phyloP scores from a whole-genome alignment of 2,113 vertebrate species.

The Austrofundulus limnaeus region DNA sequence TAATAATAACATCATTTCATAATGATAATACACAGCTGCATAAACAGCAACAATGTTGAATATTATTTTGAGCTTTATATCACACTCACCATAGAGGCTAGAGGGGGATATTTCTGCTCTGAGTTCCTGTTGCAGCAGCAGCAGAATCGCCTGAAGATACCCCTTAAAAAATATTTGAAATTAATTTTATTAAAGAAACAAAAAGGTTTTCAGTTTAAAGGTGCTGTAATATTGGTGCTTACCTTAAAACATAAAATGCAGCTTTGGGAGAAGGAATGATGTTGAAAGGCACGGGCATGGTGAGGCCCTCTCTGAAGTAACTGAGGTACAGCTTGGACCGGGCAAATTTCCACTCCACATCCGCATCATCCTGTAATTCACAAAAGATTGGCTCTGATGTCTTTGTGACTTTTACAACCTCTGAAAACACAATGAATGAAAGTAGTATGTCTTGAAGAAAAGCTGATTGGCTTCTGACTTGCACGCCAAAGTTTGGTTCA shows the following conservation, averaged over 20 bases:
- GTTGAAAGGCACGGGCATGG: conserved; percentile 90
- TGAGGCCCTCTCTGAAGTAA: conserved; percentile 89
- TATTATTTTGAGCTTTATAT: background rate
- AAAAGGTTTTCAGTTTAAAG: background rate
- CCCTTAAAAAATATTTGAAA: conserved; percentile 61
- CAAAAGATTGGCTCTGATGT: background rate
- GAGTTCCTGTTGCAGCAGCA: conserved; percentile 78
- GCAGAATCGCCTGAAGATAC: conserved; percentile 76
- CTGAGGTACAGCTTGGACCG: conserved; percentile 89
- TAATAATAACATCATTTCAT: too few species aligned
- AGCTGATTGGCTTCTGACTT: too few species aligned
- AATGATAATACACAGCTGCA: too few species aligned
- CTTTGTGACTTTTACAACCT: too few species aligned
- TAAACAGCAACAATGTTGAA: background rate
- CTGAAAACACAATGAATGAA: too few species aligned
- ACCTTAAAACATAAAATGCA: conserved; percentile 84
- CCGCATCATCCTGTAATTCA: conserved; percentile 83
- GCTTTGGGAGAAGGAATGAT: conserved; percentile 88
- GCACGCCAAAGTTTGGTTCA: too few species aligned
- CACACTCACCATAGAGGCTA: conserved; percentile 78
- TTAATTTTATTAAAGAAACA: background rate
- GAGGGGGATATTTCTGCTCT: conserved; percentile 77
- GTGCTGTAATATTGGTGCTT: background rate
- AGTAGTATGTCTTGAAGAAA: too few species aligned
- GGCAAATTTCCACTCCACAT: conserved; percentile 94